phyloP scores from a whole-genome alignment of 2,113 vertebrate species.

The Muscicapa adusta region DNA sequence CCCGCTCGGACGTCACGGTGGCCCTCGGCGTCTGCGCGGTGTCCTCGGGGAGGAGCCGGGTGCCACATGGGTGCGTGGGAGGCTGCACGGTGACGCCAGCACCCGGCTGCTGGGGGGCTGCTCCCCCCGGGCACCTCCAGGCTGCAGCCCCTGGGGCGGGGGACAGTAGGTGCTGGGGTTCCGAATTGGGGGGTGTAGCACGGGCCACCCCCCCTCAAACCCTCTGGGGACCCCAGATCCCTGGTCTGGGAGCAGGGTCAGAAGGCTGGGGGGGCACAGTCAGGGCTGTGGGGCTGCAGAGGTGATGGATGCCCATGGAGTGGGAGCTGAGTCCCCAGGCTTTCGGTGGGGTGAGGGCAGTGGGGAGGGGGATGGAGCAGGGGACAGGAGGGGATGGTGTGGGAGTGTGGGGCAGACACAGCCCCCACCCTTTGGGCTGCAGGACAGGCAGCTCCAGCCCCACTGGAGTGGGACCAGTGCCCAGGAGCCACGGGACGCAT shows the following conservation, averaged over 20 bases:
- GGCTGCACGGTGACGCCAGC: neutral
- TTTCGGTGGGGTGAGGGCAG: neutral
- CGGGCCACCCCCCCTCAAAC: neutral
- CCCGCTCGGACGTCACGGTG: neutral
- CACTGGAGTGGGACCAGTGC: fast-evolving
- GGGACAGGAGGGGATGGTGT: neutral
- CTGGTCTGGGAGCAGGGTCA: neutral
- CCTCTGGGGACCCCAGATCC: neutral
- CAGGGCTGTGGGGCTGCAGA: neutral
- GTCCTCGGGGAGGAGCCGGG: conserved; percentile 1
- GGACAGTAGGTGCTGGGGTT: too few species aligned
- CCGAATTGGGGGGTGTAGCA: too few species aligned
- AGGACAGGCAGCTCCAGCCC: neutral
- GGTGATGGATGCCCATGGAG: neutral
- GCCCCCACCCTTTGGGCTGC: neutral
- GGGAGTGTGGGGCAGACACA: neutral
- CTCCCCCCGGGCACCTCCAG: too few species aligned
- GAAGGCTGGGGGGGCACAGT: neutral
- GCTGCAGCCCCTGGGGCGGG: neutral
- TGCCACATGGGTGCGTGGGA: neutral
- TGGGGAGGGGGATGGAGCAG: neutral
- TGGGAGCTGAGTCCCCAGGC: neutral
- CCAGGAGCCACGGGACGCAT: fast-evolving
- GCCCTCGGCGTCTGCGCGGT: neutral
- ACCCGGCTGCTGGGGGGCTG: neutral